Base-by-base conservation (phyloP, 2,113 vertebrate species). In the Coracopsis vasa region DNA sequence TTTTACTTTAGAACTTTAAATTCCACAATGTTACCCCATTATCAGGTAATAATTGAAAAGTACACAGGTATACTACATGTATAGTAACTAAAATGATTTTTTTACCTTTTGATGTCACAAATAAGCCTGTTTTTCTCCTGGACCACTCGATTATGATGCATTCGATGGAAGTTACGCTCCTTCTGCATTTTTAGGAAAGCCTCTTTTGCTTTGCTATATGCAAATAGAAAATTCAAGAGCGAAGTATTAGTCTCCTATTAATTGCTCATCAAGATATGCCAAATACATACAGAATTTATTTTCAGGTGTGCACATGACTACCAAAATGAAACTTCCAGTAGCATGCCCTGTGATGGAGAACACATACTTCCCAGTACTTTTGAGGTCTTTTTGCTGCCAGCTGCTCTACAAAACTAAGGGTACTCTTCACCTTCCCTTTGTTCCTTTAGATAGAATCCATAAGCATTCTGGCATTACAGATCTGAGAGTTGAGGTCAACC, bases 101-200 rank as follows among this genome's bases (percentile, higher is more conserved):
- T 77, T 73, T 97, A 98, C 97, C 97, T 98, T 95, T 98, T 98
- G 24, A 99, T 97, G 65, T 99, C 99, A 96, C 95, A 96, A 42
- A 98, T 97, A 50, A 99, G 98, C 58, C 88, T 97, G 91, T 98
- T 98, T 88, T 98, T 99, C 96, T 99, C 99, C 95, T 99, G 99
- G 33, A 98, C 72, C 10, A 98, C 94, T 45, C 98, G 98, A 39
- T 97, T 98, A 37, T 99, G 98, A 45, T 98, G 98, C 98, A 99
- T 97, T 47, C 97, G 97, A 87, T 99, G 98, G 74, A 98, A 97
- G 95, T 99, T 98, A 51, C 98, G 97, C 94, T 98, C 98, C 85
- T 98, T 99, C 96, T 98, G 98, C 79, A 98, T 97, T 95, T 96
- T 98, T 27, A 94, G 53, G 48, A 99, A 92, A 14, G 98, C 97